Conservation (phyloP, 2,113 vertebrate species). For the Gulo gulo region DNA sequence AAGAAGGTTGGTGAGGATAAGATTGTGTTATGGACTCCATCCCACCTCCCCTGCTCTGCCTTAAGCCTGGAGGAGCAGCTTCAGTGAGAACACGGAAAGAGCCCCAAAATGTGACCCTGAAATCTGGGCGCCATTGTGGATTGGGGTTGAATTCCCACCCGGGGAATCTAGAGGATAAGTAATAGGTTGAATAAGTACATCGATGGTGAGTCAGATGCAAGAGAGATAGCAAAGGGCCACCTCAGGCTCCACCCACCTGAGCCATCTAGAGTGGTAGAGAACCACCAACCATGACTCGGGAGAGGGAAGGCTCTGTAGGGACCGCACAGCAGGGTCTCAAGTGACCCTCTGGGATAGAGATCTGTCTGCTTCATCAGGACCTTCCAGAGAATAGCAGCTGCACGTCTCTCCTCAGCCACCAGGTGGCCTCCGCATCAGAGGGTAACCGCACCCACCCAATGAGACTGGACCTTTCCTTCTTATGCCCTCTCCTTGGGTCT, state of each 20-base stretch:
- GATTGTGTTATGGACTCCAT: neutral
- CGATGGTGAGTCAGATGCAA: neutral
- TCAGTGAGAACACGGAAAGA: too few species aligned
- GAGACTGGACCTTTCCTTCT: neutral
- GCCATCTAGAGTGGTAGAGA: neutral
- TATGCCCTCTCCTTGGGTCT: neutral
- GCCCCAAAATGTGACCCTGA: neutral
- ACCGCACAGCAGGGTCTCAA: too few species aligned
- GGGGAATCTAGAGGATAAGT: neutral
- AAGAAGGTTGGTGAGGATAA: neutral
- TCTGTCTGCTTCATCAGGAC: neutral
- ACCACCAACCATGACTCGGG: too few species aligned
- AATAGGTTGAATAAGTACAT: neutral
- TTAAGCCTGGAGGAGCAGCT: neutral
- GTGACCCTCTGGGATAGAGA: neutral
- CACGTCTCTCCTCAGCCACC: neutral
- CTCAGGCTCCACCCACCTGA: neutral
- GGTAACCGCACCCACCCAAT: accelerated
- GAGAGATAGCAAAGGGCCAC: neutral
- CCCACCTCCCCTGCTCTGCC: neutral
- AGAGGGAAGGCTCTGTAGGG: neutral
- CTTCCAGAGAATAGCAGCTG: neutral
- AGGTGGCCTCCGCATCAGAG: too few species aligned
- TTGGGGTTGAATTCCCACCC: neutral
- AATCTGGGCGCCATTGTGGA: neutral